These are phyloP conservation scores for Machimus rusticus DNA, from an alignment of 2,888 invertebrate species.

Conservation along the genomic window DNA sequence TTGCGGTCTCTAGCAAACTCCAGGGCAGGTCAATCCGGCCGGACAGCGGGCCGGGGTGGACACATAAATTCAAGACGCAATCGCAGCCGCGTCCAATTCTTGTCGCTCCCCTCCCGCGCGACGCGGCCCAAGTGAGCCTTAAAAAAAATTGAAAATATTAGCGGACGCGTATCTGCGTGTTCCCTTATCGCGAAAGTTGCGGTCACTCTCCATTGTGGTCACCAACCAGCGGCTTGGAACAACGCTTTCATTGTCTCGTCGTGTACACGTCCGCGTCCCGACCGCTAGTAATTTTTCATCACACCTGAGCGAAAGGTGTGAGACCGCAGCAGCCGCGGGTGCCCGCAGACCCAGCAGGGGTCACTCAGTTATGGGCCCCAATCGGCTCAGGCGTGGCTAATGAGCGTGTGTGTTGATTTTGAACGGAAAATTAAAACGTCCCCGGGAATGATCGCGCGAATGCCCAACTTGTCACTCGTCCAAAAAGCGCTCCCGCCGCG, in stretches of 20 bases:
- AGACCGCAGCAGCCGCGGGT: constrained; percentile 22
- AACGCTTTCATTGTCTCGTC: constrained; percentile 31
- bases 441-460: neutral
- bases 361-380: constrained; percentile 12
- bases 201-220: constrained; percentile 11
- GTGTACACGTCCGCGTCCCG: constrained; percentile 23
- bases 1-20: neutral
- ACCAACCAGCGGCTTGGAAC: constrained; percentile 12
- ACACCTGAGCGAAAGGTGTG: constrained; percentile 23
- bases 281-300: constrained; percentile 24
- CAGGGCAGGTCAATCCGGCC: neutral
- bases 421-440: constrained; percentile 6
- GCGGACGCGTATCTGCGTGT: constrained; percentile 18
- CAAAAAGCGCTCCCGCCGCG: neutral
- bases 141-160: constrained; percentile 17
- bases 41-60: neutral
- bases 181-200: constrained; percentile 28
- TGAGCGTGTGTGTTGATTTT: constrained; percentile 26
- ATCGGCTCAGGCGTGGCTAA: constrained; percentile 29
- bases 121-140: neutral
- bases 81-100: neutral
- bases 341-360: constrained; percentile 29
- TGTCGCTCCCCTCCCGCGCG: neutral
- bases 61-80: neutral
- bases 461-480: neutral